Evolutionary conservation across 2,888 invertebrate species (phyloP).

Genomic region (Eupithecia centaureata): DNA sequence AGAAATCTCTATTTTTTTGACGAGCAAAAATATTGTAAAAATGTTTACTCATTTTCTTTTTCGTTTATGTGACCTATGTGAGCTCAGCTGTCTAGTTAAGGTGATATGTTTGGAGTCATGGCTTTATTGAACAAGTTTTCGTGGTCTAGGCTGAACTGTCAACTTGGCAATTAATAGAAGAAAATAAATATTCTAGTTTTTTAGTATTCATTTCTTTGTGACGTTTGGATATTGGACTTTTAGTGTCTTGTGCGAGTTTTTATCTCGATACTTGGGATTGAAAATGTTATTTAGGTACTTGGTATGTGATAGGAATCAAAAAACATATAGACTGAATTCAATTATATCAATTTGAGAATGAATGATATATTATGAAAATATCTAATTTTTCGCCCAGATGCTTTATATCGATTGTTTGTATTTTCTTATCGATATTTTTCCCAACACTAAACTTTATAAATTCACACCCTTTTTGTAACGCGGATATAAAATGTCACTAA

Average conservation of each 20-base stretch:
- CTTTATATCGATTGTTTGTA: background rate
- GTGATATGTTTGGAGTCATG: background rate
- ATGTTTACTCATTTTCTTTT: background rate
- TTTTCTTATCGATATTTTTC: slow-evolving; percentile 13
- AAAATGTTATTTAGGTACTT: background rate
- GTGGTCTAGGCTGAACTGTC: background rate
- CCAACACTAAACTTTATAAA: slow-evolving; percentile 31
- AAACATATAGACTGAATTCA: background rate
- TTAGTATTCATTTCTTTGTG: too few species aligned
- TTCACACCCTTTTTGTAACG: slow-evolving; percentile 34
- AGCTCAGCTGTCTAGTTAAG: background rate
- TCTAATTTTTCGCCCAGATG: background rate
- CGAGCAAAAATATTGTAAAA: background rate
- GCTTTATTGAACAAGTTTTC: background rate
- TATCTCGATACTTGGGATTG: background rate
- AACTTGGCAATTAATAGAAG: background rate
- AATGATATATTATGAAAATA: too few species aligned
- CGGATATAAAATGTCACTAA: slow-evolving; percentile 37
- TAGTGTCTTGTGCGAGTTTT: background rate
- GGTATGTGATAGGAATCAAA: background rate
- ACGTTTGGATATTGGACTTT: too few species aligned
- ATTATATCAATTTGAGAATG: too few species aligned
- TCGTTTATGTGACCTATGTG: background rate
- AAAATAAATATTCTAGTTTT: background rate
- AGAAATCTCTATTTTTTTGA: background rate